Conservation (phyloP, 2,113 vertebrate genomes). For the Desmodus rotundus region DNA sequence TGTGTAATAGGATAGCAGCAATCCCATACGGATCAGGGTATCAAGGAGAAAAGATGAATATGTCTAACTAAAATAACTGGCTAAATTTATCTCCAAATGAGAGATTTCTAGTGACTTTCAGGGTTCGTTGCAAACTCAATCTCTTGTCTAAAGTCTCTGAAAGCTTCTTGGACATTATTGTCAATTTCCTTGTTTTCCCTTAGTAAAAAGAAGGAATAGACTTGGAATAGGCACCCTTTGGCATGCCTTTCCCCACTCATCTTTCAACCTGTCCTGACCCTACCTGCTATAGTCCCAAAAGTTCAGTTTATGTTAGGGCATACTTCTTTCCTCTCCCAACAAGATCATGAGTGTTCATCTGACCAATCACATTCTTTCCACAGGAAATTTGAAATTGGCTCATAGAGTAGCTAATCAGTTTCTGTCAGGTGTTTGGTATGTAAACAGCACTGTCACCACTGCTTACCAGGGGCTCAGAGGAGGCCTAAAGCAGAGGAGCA, state of each 20-base stretch:
- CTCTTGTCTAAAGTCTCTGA: background rate
- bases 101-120: background rate
- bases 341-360: background rate
- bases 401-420: background rate
- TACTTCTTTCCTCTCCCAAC: no score
- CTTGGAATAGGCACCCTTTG: background rate
- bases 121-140: background rate
- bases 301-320: background rate
- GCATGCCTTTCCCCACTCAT: background rate
- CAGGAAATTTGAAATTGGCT: background rate
- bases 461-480: background rate
- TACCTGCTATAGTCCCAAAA: background rate
- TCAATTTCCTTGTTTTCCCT: background rate
- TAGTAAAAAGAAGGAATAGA: background rate
- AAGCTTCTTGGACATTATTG: background rate
- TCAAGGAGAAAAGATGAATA: background rate
- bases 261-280: background rate
- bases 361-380: background rate
- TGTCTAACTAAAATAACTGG: background rate
- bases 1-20: background rate
- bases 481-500: background rate
- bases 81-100: constrained; percentile 7
- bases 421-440: background rate
- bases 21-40: background rate
- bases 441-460: background rate